Conservation (phyloP, 2,888 invertebrate genomes). For the Tachina fera region DNA sequence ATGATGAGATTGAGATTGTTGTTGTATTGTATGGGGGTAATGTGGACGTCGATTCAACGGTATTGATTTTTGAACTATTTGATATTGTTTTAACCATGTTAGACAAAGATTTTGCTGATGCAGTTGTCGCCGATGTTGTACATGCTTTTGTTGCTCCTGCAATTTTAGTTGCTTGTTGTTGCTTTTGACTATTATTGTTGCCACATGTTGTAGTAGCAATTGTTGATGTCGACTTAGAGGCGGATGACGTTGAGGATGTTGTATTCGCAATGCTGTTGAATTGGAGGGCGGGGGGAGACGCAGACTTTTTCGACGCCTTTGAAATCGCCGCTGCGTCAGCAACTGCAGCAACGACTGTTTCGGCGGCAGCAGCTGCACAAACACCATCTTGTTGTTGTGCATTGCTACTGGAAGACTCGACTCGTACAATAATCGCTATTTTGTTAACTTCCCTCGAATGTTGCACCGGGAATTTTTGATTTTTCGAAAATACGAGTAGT, state of each 20-base stretch:
- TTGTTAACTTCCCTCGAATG: slow-evolving; percentile 72
- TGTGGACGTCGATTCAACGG: slow-evolving; percentile 39
- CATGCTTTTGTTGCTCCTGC: slow-evolving; percentile 27
- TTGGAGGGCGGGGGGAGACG: slow-evolving; percentile 59
- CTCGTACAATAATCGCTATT: slow-evolving; percentile 80
- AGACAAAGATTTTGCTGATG: slow-evolving; percentile 33
- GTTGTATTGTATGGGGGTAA: slow-evolving; percentile 42
- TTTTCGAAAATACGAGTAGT: slow-evolving; percentile 33
- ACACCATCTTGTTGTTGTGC: slow-evolving; percentile 76
- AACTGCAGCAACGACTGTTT: slow-evolving; percentile 71
- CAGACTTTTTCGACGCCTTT: slow-evolving; percentile 58
- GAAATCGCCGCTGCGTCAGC: slow-evolving; percentile 65
- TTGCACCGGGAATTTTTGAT: slow-evolving; percentile 72
- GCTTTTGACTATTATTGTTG: slow-evolving; percentile 45
- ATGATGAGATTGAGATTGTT: slow-evolving; percentile 42
- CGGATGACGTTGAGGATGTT: slow-evolving; percentile 55
- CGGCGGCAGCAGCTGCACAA: slow-evolving; percentile 75
- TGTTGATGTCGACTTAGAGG: slow-evolving; percentile 41
- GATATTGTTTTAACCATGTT: slow-evolving; percentile 44
- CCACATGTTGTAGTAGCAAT: slow-evolving; percentile 41
- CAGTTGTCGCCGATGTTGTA: slow-evolving; percentile 38
- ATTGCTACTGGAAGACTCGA: slow-evolving; percentile 78
- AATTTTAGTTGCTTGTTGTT: slow-evolving; percentile 42
- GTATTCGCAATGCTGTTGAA: slow-evolving; percentile 26
- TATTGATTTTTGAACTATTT: slow-evolving; percentile 44